Percentiles rank a stretch among this genome's conserved stretches.
Conservation (phyloP, 30 jellyfish, hydroid and myxozoan genomes). For the Haliclystus octoradiatus region DNA sequence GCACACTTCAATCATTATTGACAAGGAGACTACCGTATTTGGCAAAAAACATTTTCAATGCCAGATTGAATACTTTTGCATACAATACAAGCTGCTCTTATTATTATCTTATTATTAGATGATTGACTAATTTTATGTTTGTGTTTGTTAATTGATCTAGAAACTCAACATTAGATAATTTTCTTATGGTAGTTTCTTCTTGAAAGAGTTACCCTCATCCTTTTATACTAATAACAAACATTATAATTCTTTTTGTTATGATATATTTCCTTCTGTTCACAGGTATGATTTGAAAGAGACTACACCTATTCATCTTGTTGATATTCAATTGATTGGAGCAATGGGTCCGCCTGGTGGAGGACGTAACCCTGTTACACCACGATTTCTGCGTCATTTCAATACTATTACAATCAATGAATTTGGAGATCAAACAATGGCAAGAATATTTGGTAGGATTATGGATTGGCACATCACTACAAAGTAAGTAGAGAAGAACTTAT, state of each 20-base stretch:
- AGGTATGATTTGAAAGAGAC: constrained; percentile 97
- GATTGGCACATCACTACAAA: constrained; percentile 91
- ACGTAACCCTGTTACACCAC: constrained; percentile 93
- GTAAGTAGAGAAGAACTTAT: constrained; percentile 18
- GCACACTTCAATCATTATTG: neutral
- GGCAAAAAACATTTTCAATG: no score
- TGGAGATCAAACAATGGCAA: constrained; percentile 66
- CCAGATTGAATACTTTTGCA: no score
- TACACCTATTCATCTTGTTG: constrained; percentile 90
- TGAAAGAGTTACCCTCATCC: no score
- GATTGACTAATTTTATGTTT: no score
- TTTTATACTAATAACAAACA: no score
- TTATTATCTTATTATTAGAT: no score
- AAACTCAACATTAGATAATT: no score
- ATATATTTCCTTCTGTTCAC: neutral
- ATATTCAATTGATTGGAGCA: constrained; percentile 93
- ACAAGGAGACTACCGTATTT: no score
- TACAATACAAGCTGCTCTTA: no score
- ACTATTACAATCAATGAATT: constrained; percentile 87
- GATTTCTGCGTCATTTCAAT: constrained; percentile 93
- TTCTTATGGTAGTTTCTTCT: no score
- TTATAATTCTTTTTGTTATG: no score
- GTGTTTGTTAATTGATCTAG: no score
- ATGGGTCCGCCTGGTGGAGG: constrained; percentile 99
- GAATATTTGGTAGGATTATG: constrained; percentile 83